Evolutionary conservation across 2,797 vertebrate species (phyloP), one percentile per base, ranked within the genome.

Genomic region (Rhynchotus rufescens): DNA sequence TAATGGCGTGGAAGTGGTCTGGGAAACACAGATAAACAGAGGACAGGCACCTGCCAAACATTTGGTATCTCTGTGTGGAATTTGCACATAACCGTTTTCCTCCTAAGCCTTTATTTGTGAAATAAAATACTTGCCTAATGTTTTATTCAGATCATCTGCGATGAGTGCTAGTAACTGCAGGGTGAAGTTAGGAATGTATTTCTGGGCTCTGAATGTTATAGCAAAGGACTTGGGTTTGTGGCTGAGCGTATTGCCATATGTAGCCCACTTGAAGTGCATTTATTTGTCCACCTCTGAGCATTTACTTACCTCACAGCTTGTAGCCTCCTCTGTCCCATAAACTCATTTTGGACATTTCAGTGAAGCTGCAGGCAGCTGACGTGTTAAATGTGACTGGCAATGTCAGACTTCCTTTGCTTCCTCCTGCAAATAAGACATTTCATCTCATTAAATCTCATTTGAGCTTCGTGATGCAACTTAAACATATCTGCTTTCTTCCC

Each of bases 1-100:
- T 36, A 15, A 34, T 68, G 86, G 68, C 85, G 44, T 36, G 3
- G 61, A 52, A 49, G 12, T 61, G 34, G 88, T 5, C 67, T 88
- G 59, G 79, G 79, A 75, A 38, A 49, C 22, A 28, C 66, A 94
- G 60, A 38, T 56, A 49, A 56, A 47, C 16, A 0, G 22, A 69
- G 54, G 71, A 80, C 68, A 86, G 42, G 38, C 59, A 77, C 67
- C 62, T 91, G 78, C 65, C 85, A 94, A 91, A 87, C 67, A 20
- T 73, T 73, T 80, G 80, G 21, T 90, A 22, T 59, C 28, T 82
- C 13, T 66, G 11, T 83, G 51, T 72, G 30, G 2, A 90, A 49
- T 56, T 40, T 88, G 60, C 22, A 15, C 10, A 8, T 19, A 38
- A 1, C 28, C 1, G 0, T 84, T 87, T 89, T 88, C 59, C 54